These are phyloP conservation scores for Cyprinodon tularosa DNA, from an alignment of 2,113 vertebrate genomes.

Conservation along the genomic window DNA sequence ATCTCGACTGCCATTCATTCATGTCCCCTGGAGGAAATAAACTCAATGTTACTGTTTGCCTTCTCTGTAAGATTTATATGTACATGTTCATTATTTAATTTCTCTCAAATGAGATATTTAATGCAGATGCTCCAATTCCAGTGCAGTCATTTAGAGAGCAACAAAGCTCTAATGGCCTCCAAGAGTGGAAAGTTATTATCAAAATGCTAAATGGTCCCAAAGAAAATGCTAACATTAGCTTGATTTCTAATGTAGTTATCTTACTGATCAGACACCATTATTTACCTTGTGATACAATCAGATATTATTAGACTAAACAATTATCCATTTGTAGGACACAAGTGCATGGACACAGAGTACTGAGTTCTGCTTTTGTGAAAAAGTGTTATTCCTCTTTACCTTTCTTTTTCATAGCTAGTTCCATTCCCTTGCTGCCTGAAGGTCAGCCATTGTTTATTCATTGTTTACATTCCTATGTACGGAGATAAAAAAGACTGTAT, in stretches of 20 bases:
- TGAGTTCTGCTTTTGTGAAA: not conserved
- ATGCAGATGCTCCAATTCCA: conserved; percentile 32
- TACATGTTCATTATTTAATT: conserved; percentile 53
- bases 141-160: conserved; percentile 46
- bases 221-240: conserved; percentile 67
- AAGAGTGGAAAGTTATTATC: conserved; percentile 59
- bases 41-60: conserved; percentile 22
- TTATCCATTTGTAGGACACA: conserved; percentile 10
- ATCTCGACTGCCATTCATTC: conserved; percentile 66
- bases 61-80: conserved; percentile 35
- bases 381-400: not conserved
- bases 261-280: conserved; percentile 51
- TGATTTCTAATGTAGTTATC: conserved; percentile 62
- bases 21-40: conserved; percentile 52
- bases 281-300: conserved; percentile 48
- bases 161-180: conserved; percentile 56
- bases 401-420: conserved; percentile 6
- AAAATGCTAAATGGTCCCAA: conserved; percentile 63
- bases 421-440: not conserved
- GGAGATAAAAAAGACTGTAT: conserved; percentile 39
- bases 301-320: conserved; percentile 22
- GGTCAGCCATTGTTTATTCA: conserved; percentile 53
- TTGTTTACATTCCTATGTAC: conserved; percentile 14
- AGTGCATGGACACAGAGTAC: conserved; percentile 16
- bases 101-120: conserved; percentile 52